These are phyloP conservation scores for Vollenhovia emeryi DNA, from an alignment of 1,140 invertebrate genomes.

Conservation along the genomic window DNA sequence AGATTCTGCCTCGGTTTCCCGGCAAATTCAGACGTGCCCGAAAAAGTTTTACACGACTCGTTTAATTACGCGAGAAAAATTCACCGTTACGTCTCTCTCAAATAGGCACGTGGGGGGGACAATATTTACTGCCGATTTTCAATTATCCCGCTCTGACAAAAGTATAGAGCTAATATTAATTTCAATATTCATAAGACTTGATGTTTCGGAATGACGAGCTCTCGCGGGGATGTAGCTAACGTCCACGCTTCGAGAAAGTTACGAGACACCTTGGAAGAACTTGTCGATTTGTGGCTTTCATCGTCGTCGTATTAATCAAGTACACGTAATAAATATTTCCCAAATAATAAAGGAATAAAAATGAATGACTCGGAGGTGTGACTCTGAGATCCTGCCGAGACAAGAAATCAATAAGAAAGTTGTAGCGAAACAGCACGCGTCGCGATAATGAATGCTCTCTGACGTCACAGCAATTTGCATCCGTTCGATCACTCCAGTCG, in stretches of 20 bases:
- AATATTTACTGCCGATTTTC: background rate
- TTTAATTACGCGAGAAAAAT: background rate
- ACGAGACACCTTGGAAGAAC: background rate
- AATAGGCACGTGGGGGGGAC: background rate
- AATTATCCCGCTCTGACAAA: background rate
- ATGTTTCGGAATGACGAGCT: background rate
- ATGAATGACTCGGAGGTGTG: background rate
- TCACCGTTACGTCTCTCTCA: background rate
- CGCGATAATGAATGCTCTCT: slow-evolving; percentile 9
- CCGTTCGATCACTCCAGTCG: slow-evolving; percentile 40
- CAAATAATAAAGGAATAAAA: background rate
- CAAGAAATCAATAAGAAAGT: background rate
- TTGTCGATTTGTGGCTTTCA: background rate
- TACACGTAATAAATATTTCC: background rate
- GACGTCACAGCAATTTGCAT: slow-evolving; percentile 39
- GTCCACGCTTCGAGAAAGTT: background rate
- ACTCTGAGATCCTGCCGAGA: background rate
- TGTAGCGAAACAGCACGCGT: background rate
- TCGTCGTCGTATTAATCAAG: background rate
- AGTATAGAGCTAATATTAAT: background rate
- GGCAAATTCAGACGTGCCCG: too few relatives aligned
- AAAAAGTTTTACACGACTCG: background rate
- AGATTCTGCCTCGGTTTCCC: background rate
- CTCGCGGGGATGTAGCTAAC: background rate
- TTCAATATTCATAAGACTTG: background rate